A percentile compares a stretch with the other conserved stretches of the same genome.
Evolutionary conservation across 2,113 vertebrate genomes (phyloP).

Genomic region (Antechinus flavipes): DNA sequence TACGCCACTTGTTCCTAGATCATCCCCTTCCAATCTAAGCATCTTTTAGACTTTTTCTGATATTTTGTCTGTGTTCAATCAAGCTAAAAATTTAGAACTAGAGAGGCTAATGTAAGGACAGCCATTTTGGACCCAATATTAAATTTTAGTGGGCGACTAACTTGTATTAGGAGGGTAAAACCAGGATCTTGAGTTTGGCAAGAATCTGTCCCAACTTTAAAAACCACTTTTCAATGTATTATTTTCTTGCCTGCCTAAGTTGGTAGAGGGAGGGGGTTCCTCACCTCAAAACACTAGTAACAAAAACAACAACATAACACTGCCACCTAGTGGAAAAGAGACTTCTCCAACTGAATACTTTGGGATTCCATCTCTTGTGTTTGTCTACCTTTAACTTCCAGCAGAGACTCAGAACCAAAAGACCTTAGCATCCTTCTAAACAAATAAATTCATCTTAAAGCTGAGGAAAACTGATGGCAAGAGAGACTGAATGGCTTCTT

Average conservation of each 20-base stretch:
- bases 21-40: not conserved
- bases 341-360: not conserved
- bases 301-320: not conserved
- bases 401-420: not conserved
- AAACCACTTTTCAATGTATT: not conserved
- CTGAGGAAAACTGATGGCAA: not conserved
- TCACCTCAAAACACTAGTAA: not conserved
- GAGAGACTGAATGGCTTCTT: not conserved
- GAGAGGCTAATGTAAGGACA: not conserved
- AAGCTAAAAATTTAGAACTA: not conserved
- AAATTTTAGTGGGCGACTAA: not conserved
- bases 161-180: not conserved
- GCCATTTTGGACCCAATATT: not conserved
- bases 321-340: not conserved
- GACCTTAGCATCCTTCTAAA: not conserved
- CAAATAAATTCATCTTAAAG: not conserved
- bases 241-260: not conserved
- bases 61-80: not conserved
- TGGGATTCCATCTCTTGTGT: not conserved
- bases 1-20: not conserved
- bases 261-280: not conserved
- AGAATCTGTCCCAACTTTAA: not conserved
- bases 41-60: not conserved
- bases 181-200: not conserved
- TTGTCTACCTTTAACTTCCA: not conserved